Base-by-base conservation (phyloP, 2,888 invertebrate species). In the Cactoblastis cactorum region DNA sequence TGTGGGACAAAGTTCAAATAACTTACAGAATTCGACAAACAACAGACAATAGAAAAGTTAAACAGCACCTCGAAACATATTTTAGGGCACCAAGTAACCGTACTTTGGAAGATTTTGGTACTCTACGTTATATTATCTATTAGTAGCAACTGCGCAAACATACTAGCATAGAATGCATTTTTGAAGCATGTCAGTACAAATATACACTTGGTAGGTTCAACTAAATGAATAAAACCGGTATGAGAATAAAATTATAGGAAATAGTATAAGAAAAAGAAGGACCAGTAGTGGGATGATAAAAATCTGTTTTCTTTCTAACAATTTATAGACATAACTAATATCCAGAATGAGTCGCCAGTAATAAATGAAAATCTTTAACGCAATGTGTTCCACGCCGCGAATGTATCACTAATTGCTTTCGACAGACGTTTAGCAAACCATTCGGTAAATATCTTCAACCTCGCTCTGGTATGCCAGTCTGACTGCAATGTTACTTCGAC, bases 381-480 rank as follows among this genome's bases (percentile, higher is more conserved):
- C n/a, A n/a, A n/a, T n/a, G n/a, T n/a, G n/a, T n/a, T n/a, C n/a
- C n/a, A n/a, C n/a, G n/a, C 22, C 22, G 33, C 3, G 12, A 33
- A n/a, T n/a, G 38, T 38, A 18, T 9, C 11, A 2, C 11, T 38
- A 18, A 38, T 75, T 71, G 68, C 66, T 64, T 62, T 61, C 65
- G 66, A 71, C 65, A 63, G 62, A 67, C 65, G 66, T 67, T 67
- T 52, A 60, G 61, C 62, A 69, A 68, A 71, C 71, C 67, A 65
- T 63, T 52, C 54, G 61, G 59, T 28, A 57, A 62, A n/a, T n/a
- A n/a, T n/a, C 61, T 62, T 58, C 61, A 64, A 58, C 63, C 62
- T 66, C 60, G 64, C 55, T 62, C 63, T 56, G 56, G 64, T 64
- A 63, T 67, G 61, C 57, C 3, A 8, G 8, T n/a, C n/a, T n/a